Percentiles rank a stretch among this genome's conserved stretches.
Conservation (phyloP, 2,888 invertebrate species). For the Lottia scabra region DNA sequence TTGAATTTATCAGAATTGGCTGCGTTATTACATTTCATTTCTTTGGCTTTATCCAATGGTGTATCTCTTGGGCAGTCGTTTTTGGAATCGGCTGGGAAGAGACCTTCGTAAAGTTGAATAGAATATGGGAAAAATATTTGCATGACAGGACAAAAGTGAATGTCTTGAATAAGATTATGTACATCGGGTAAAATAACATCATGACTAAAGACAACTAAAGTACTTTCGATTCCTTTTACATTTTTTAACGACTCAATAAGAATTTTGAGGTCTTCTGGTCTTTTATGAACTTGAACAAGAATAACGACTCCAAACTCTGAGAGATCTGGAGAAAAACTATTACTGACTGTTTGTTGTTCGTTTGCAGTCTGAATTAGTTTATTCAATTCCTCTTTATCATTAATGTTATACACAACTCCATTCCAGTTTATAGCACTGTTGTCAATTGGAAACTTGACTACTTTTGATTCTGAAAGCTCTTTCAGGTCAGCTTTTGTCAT, state of each 20-base stretch:
- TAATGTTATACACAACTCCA: neutral
- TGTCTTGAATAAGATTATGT: constrained; percentile 5
- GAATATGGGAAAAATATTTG: constrained; percentile 20
- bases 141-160: constrained; percentile 15
- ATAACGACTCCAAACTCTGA: constrained; percentile 8
- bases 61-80: constrained; percentile 19
- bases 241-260: constrained; percentile 12
- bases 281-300: constrained; percentile 19
- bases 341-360: constrained; percentile 3
- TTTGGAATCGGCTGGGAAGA: constrained; percentile 10
- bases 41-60: neutral
- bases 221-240: constrained; percentile 11
- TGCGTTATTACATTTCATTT: constrained; percentile 14
- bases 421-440: neutral
- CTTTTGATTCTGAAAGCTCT: too few relatives aligned
- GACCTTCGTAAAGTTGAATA: constrained; percentile 10
- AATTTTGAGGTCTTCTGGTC: constrained; percentile 10
- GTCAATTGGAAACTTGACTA: too few relatives aligned
- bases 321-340: neutral
- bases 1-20: constrained; percentile 10
- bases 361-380: neutral
- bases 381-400: neutral
- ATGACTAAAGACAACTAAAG: constrained; percentile 18
- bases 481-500: too few relatives aligned
- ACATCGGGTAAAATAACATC: constrained; percentile 3